Evolutionary conservation across 1,140 invertebrate genomes (phyloP).

Genomic region (Bombus breviceps): DNA sequence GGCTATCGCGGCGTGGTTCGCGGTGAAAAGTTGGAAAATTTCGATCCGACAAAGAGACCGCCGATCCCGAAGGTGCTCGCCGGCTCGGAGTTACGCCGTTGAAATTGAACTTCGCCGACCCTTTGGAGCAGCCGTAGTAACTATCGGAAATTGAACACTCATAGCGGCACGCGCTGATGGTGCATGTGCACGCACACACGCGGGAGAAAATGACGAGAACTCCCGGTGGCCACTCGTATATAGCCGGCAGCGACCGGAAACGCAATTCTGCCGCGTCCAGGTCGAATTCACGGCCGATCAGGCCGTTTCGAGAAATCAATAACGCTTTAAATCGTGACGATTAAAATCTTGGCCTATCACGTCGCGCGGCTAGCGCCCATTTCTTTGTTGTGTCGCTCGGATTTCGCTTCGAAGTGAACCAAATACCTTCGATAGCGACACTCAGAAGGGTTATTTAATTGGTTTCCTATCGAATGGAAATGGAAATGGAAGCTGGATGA

Average conservation of each 20-base stretch:
- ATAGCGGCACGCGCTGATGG: constrained; percentile 53
- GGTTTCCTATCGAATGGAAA: constrained; percentile 11
- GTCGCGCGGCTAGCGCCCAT: not conserved
- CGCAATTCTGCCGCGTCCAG: constrained; percentile 52
- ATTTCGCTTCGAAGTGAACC: not conserved
- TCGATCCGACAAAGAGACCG: constrained; percentile 69
- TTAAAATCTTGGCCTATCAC: constrained; percentile 24
- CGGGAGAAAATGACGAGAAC: constrained; percentile 58
- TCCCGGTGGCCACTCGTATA: constrained; percentile 46
- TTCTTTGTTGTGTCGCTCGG: not conserved
- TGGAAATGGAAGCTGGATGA: not conserved
- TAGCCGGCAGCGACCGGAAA: constrained; percentile 48
- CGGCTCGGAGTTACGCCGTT: constrained; percentile 69
- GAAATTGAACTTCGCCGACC: constrained; percentile 77
- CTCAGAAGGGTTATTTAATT: not conserved
- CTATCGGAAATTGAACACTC: constrained; percentile 77
- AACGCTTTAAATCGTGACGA: constrained; percentile 49
- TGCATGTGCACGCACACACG: constrained; percentile 3
- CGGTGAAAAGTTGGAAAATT: constrained; percentile 69
- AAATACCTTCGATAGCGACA: not conserved
- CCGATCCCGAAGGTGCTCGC: constrained; percentile 59
- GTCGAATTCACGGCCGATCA: constrained; percentile 47
- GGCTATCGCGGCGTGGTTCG: not conserved
- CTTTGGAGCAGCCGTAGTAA: constrained; percentile 73
- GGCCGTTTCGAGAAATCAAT: constrained; percentile 56